These are phyloP conservation scores for Pediacus dermestoides DNA, from an alignment of 2,888 invertebrate genomes.

Conservation along the genomic window DNA sequence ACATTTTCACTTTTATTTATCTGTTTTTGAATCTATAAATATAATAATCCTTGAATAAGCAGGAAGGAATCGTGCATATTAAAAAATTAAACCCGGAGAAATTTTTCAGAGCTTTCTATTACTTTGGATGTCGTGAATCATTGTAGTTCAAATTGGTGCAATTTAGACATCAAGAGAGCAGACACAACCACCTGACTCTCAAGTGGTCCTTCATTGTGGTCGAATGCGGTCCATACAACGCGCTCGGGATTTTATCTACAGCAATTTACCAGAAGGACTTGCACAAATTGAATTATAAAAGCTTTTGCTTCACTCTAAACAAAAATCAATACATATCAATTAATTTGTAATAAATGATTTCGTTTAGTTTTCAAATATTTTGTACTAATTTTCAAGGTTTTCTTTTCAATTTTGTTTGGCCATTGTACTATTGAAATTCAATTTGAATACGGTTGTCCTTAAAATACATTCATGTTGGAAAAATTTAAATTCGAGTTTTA, in stretches of 20 bases:
- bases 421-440: too few species aligned
- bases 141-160: slow-evolving; percentile 49
- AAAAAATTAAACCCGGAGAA: slow-evolving; percentile 27
- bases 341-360: slow-evolving; percentile 19
- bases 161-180: slow-evolving; percentile 49
- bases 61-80: slow-evolving; percentile 23
- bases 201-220: slow-evolving; percentile 47
- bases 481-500: too few species aligned
- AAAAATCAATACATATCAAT: slow-evolving; percentile 35
- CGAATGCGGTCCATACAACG: slow-evolving; percentile 38
- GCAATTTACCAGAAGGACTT: slow-evolving; percentile 49
- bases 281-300: slow-evolving; percentile 50
- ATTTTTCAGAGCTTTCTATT: slow-evolving; percentile 34
- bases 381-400: too few species aligned
- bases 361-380: slow-evolving; percentile 13
- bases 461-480: too few species aligned
- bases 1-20: too few species aligned
- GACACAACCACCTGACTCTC: slow-evolving; percentile 51
- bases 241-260: slow-evolving; percentile 43
- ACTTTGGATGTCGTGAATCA: slow-evolving; percentile 32
- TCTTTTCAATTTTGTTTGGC: too few species aligned
- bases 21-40: too few species aligned
- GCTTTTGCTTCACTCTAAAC: slow-evolving; percentile 36
- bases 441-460: too few species aligned
- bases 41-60: too few species aligned